phyloP scores from a whole-genome alignment of 2,113 vertebrate species.

The Atherinomorus stipes region DNA sequence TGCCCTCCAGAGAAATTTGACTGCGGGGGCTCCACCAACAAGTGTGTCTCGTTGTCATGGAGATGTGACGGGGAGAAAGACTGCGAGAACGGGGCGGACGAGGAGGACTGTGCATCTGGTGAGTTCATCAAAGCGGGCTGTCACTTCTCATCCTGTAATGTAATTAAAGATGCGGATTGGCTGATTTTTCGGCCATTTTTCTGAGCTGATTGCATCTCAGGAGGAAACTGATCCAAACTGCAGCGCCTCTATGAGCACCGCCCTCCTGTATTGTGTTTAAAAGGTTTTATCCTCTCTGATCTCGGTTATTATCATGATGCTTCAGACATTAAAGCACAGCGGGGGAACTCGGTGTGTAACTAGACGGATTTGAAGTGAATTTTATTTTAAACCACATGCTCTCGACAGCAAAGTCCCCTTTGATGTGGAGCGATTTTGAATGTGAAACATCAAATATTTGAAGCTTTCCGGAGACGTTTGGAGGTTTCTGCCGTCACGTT shows the following conservation, averaged over 20 bases:
- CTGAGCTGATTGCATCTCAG: background rate
- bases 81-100: constrained; percentile 93
- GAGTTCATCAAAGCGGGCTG: constrained; percentile 68
- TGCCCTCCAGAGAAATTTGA: constrained; percentile 95
- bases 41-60: constrained; percentile 94
- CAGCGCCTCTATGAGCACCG: background rate
- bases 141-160: background rate
- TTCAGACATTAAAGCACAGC: constrained; percentile 47
- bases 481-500: constrained; percentile 16
- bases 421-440: constrained; percentile 36
- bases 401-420: constrained; percentile 26
- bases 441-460: constrained; percentile 25
- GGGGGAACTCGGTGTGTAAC: constrained; percentile 33
- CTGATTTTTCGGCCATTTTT: background rate
- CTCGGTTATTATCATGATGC: constrained; percentile 25
- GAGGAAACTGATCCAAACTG: background rate
- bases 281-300: constrained; percentile 40
- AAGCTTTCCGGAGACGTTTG: constrained; percentile 20
- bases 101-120: constrained; percentile 92
- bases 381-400: constrained; percentile 36
- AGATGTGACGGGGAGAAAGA: constrained; percentile 95
- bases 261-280: constrained; percentile 24
- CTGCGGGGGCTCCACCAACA: constrained; percentile 92
- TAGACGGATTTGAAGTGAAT: constrained; percentile 39
- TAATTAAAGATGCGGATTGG: background rate